Percentiles rank a stretch among this genome's conserved stretches.
These are phyloP conservation scores for Petrophora chlorosata DNA, from an alignment of 2,888 invertebrate species.

Conservation along the genomic window DNA sequence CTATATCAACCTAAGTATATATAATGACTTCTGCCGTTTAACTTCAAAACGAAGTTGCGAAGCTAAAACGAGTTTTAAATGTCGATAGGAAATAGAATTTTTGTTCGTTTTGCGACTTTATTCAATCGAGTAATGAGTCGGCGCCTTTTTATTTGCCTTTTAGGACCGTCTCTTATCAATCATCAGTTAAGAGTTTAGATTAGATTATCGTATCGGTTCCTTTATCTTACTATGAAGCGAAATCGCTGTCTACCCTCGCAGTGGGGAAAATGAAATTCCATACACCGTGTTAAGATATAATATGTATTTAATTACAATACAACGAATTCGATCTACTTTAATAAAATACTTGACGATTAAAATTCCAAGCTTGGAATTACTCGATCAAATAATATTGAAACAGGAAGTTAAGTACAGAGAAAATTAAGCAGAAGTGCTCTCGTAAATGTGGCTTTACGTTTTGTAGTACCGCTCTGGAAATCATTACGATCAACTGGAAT, in stretches of 20 bases:
- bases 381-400: constrained; percentile 32
- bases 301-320: too few species aligned
- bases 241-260: too few species aligned
- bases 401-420: constrained; percentile 23
- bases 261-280: too few species aligned
- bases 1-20: constrained; percentile 4
- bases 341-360: too few species aligned
- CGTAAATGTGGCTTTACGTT: constrained; percentile 35
- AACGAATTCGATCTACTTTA: too few species aligned
- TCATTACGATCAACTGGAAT: constrained; percentile 38
- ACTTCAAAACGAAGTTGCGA: constrained; percentile 27
- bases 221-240: too few species aligned
- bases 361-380: constrained; percentile 13
- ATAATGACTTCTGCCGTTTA: constrained; percentile 33
- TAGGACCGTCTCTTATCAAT: not conserved
- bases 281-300: too few species aligned
- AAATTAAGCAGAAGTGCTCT: constrained; percentile 40
- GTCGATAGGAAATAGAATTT: constrained; percentile 16
- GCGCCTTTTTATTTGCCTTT: not conserved
- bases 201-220: too few species aligned
- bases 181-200: too few species aligned
- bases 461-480: constrained; percentile 33
- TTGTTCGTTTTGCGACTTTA: constrained; percentile 16
- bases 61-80: constrained; percentile 26
- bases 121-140: constrained; percentile 17